Percentiles rank a stretch among this genome's conserved stretches.
Conservation (phyloP, 2,888 invertebrate genomes). For the Villa cingulata region DNA sequence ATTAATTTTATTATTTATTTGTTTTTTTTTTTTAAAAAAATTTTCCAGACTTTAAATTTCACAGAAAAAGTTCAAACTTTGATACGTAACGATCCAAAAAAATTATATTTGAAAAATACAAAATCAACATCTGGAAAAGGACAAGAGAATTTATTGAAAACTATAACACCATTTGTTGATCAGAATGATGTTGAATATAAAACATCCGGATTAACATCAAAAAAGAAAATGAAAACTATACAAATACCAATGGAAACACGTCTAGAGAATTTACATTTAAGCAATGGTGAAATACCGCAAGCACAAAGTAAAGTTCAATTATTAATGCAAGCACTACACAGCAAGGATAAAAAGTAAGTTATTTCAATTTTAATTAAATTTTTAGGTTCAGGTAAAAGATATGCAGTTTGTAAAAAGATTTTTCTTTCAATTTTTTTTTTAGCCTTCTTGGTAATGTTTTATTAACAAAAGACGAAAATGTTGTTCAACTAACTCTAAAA, state of each 20-base stretch:
- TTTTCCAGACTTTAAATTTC: conserved; percentile 37
- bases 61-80: conserved; percentile 40
- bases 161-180: conserved; percentile 23
- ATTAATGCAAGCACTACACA: conserved; percentile 72
- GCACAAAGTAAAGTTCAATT: conserved; percentile 66
- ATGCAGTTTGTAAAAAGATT: neutral
- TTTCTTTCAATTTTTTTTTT: conserved; percentile 8
- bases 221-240: conserved; percentile 23
- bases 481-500: conserved; percentile 60
- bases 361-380: neutral
- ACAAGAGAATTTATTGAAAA: conserved; percentile 20
- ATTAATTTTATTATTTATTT: neutral
- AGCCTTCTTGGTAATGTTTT: conserved; percentile 62
- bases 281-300: conserved; percentile 38
- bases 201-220: conserved; percentile 17
- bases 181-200: conserved; percentile 27
- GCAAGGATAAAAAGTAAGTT: conserved; percentile 54
- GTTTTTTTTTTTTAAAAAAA: conserved; percentile 4
- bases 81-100: conserved; percentile 29
- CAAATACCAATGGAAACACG: conserved; percentile 63
- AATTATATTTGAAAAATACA: conserved; percentile 15
- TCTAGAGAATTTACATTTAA: conserved; percentile 62
- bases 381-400: too few relatives aligned
- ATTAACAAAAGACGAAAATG: conserved; percentile 46
- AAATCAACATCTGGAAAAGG: conserved; percentile 16